These are phyloP conservation scores for Rotaria socialis DNA, from an alignment of 2,888 invertebrate genomes.

Conservation along the genomic window DNA sequence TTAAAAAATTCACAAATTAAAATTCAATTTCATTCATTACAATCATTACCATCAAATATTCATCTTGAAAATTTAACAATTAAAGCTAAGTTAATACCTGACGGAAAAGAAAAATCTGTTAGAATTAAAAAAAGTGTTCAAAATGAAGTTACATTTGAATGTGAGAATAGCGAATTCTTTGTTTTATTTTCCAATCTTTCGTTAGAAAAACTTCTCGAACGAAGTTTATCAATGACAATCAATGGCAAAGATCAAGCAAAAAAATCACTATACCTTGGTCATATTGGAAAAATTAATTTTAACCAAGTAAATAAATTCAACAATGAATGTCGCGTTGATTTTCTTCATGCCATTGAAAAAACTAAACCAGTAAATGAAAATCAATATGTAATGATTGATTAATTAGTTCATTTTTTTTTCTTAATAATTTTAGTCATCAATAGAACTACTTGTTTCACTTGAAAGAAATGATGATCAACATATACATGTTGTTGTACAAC, in stretches of 20 bases:
- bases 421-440: background rate
- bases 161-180: background rate
- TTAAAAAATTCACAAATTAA: background rate
- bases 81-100: slow-evolving; percentile 35
- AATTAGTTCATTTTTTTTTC: background rate
- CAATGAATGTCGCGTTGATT: background rate
- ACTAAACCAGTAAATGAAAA: background rate
- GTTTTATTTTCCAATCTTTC: background rate
- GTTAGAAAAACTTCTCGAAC: background rate
- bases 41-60: background rate
- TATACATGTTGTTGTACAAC: background rate
- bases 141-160: background rate
- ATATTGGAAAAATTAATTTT: background rate
- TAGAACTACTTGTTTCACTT: background rate
- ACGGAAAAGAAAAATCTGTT: slow-evolving; percentile 13
- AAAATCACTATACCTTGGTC: background rate
- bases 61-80: background rate
- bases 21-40: background rate
- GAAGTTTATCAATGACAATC: slow-evolving; percentile 4
- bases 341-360: slow-evolving; percentile 14
- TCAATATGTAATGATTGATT: background rate
- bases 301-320: background rate
- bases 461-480: background rate
- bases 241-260: background rate
- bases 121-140: background rate